phyloP scores from a whole-genome alignment of 1,140 invertebrate genomes.

The Lasioglossum baleicum region DNA sequence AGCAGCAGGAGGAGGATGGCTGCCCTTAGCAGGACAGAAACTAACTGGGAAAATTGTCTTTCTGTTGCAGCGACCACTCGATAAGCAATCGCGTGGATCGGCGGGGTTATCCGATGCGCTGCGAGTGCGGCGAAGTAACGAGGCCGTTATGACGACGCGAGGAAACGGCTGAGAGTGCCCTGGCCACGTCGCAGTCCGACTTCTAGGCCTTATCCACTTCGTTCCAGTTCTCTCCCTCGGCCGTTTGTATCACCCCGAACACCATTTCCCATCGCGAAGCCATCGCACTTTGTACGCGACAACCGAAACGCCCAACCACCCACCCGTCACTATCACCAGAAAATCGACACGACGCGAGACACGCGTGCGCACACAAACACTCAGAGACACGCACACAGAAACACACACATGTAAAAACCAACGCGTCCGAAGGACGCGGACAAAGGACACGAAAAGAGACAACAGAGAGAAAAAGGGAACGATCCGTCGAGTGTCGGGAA shows the following conservation, averaged over 20 bases:
- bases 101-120: constrained; percentile 77
- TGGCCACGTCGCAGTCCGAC: constrained; percentile 80
- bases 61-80: constrained; percentile 82
- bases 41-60: constrained; percentile 22
- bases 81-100: constrained; percentile 84
- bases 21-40: neutral
- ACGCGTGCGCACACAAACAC: constrained; percentile 20
- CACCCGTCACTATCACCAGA: neutral
- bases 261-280: constrained; percentile 11
- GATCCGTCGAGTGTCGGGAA: constrained; percentile 25
- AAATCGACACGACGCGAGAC: neutral
- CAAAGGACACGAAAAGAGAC: neutral
- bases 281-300: constrained; percentile 32
- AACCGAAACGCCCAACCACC: neutral
- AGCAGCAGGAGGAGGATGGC: no score
- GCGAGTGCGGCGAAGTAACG: constrained; percentile 81
- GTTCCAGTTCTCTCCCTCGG: constrained; percentile 38
- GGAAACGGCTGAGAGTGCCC: constrained; percentile 83
- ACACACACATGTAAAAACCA: constrained; percentile 10
- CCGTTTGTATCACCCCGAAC: constrained; percentile 36
- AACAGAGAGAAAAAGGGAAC: constrained; percentile 15
- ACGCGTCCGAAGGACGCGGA: neutral
- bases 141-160: constrained; percentile 84
- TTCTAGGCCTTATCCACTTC: constrained; percentile 64
- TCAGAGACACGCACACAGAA: neutral